Percentiles rank a stretch among this genome's conserved stretches.
Evolutionary conservation across 1,140 invertebrate genomes (phyloP).

Genomic region (Delia radicum): DNA sequence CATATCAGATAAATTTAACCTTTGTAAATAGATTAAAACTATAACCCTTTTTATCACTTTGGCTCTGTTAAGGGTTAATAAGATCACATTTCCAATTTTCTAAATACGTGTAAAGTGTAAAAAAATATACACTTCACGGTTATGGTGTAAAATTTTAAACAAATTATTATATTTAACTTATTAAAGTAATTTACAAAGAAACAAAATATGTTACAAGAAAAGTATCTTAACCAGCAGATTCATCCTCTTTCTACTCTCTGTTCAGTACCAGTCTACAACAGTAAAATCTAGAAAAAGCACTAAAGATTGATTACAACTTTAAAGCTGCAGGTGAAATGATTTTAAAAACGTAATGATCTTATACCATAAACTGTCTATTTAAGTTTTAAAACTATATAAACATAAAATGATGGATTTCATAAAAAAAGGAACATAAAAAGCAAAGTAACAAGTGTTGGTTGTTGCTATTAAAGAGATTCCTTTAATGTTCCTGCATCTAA

Average conservation of each 20-base stretch:
- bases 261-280: too few species aligned
- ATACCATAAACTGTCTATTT: slow-evolving; percentile 13
- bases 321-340: slow-evolving; percentile 5
- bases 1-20: too few species aligned
- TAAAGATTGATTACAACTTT: not conserved
- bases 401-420: slow-evolving; percentile 12
- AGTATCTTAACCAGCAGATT: too few species aligned
- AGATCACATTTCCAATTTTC: too few species aligned
- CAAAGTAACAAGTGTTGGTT: not conserved
- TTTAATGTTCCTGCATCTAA: not conserved
- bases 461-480: not conserved
- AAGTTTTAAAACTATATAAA: not conserved
- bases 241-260: too few species aligned
- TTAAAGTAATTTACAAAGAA: slow-evolving; percentile 8
- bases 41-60: too few species aligned
- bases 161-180: slow-evolving; percentile 20
- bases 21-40: too few species aligned
- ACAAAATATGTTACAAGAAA: not conserved
- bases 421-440: not conserved
- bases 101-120: not conserved
- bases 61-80: too few species aligned
- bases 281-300: not conserved
- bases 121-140: not conserved
- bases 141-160: not conserved
- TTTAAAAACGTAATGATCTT: not conserved